Evolutionary conservation across 2,797 vertebrate species (phyloP), one percentile per base, ranked within the genome.

Genomic region (Molothrus aeneus): DNA sequence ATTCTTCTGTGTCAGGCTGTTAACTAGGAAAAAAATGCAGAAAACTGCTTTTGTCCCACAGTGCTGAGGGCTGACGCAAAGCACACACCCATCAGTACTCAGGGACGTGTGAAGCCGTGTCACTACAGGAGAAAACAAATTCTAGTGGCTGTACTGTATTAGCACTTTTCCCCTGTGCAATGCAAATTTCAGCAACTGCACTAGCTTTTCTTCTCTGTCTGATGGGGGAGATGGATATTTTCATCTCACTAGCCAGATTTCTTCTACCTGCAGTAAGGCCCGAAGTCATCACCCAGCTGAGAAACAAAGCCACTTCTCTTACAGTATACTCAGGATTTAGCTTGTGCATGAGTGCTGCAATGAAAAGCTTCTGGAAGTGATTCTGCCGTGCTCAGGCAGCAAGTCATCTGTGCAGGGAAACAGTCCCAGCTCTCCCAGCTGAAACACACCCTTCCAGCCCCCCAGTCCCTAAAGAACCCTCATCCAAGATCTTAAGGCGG

Each of bases 401-500:
- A 60, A 51, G 40, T 64, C 91, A 84, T 71, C 59, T 50, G 47
- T 1, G 0, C 7, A 2, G 53, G 69, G 57, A 83, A 89, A 43
- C 32, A 63, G 78, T 28, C 92, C 68, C 36, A 0, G 71, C 57
- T 64, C 48, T 86, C 86, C 60, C n/a, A 1, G 48, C 40, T 66
- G 77, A 66, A 80, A 90, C 88, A 83, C 86, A 2, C 82, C 88
- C 86, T 93, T 88, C 80, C 60, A 90, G 54, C 63, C 53, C 48
- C 60, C 47, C 68, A 69, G 71, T 90, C 86, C 78, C 86, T 68
- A 54, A 77, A 93, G 91, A 13, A 13, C 34, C 18, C 78, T 80
- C 26, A 29, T 84, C 82, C 80, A 93, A 68, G 70, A 86, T 91
- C 70, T 66, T 78, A 86, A 92, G 90, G 92, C 24, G 31, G 70